Conservation (phyloP, 2,888 invertebrate species). For the Eudasyphora cyanicolor region DNA sequence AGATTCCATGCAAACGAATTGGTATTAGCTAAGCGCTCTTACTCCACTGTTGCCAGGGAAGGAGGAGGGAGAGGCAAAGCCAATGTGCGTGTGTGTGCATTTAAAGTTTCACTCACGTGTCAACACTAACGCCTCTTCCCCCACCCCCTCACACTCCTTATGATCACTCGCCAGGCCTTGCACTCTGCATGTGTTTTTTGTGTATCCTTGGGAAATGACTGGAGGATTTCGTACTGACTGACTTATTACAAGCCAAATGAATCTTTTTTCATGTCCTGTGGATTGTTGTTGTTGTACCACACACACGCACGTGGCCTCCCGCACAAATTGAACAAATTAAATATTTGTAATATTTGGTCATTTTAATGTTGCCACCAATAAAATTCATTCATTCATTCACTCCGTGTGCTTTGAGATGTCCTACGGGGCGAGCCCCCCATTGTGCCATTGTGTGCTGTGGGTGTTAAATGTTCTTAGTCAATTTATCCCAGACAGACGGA, state of each 20-base stretch:
- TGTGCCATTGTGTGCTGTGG: constrained; percentile 57
- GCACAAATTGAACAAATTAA: constrained; percentile 58
- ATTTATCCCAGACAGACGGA: not conserved
- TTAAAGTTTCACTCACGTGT: constrained; percentile 60
- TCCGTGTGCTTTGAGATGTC: too few relatives aligned
- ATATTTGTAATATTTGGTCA: constrained; percentile 61
- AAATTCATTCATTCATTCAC: constrained; percentile 21
- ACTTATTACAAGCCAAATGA: constrained; percentile 63
- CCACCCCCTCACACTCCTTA: not conserved
- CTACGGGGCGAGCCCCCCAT: constrained; percentile 51
- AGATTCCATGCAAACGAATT: not conserved
- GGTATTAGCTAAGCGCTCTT: not conserved
- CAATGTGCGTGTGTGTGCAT: constrained; percentile 45
- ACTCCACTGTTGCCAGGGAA: not conserved
- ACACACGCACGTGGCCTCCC: not conserved
- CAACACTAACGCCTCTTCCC: constrained; percentile 47
- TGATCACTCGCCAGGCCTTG: not conserved
- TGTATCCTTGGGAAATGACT: constrained; percentile 16
- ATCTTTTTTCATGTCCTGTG: constrained; percentile 4
- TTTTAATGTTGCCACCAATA: constrained; percentile 63
- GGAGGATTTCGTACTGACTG: constrained; percentile 17
- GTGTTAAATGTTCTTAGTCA: constrained; percentile 41
- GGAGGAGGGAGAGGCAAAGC: too few relatives aligned
- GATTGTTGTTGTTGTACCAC: not conserved
- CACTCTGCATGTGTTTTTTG: not conserved